phyloP scores from a whole-genome alignment of 1,140 invertebrate genomes.

The Pogonomyrmex californicus region DNA sequence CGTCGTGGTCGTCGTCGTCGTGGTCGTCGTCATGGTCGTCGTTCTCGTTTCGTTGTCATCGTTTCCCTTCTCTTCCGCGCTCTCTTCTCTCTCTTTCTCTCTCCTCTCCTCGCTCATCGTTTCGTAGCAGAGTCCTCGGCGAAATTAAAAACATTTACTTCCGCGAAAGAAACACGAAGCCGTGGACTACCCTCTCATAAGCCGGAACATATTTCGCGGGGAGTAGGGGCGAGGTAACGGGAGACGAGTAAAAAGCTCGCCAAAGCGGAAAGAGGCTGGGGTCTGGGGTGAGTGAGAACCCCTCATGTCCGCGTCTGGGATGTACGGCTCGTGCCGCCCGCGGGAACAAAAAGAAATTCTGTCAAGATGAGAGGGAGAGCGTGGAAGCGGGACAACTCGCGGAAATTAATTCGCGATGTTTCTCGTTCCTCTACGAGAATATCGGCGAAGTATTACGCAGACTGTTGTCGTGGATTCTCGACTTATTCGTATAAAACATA shows the following conservation, averaged over 20 bases:
- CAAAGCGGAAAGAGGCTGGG: conserved; percentile 23
- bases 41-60: conserved; percentile 57
- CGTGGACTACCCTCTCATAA: conserved; percentile 75
- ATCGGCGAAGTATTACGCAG: conserved; percentile 23
- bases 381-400: conserved; percentile 17
- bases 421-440: conserved; percentile 14
- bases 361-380: conserved; percentile 43
- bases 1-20: conserved; percentile 3
- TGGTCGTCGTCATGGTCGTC: conserved; percentile 10
- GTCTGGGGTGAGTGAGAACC: conserved; percentile 34
- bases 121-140: conserved; percentile 39
- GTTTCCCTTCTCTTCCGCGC: conserved; percentile 26
- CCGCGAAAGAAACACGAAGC: conserved; percentile 70
- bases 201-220: conserved; percentile 75
- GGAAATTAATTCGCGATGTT: conserved; percentile 68
- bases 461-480: conserved; percentile 19
- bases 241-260: conserved; percentile 68
- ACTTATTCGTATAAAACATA: conserved; percentile 27
- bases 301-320: conserved; percentile 60
- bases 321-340: conserved; percentile 58
- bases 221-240: not conserved
- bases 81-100: not conserved
- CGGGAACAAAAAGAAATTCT: conserved; percentile 50
- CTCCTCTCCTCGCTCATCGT: conserved; percentile 26
- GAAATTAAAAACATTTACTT: conserved; percentile 82